A percentile compares a stretch with the other conserved stretches of the same genome.
phyloP scores from a whole-genome alignment of 2,888 invertebrate species.

The Priapulus caudatus region DNA sequence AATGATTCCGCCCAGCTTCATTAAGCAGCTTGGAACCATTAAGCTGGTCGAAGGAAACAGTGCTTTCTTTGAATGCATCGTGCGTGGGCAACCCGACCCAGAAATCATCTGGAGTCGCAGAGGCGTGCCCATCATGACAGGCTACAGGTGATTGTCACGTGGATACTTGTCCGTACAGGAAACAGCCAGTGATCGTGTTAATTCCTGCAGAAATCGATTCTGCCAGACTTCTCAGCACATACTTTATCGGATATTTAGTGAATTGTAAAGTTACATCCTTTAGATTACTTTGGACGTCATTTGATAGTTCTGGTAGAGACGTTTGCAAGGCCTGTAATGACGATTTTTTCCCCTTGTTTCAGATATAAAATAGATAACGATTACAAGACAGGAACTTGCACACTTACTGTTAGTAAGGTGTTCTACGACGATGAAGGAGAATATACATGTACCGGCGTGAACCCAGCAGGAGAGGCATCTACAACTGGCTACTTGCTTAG shows the following conservation, averaged over 20 bases:
- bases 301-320: too few relatives aligned
- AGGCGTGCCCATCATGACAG: conserved; percentile 47
- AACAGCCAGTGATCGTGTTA: too few relatives aligned
- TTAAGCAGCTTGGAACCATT: not conserved
- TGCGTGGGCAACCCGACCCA: conserved; percentile 80
- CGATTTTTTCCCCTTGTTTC: too few relatives aligned
- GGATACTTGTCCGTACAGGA: not conserved
- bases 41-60: conserved; percentile 80
- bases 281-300: too few relatives aligned
- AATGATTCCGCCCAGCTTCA: not conserved
- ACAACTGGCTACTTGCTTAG: conserved; percentile 43
- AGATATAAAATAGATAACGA: conserved; percentile 34
- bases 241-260: too few relatives aligned
- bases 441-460: conserved; percentile 85
- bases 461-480: conserved; percentile 90
- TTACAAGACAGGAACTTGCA: conserved; percentile 65
- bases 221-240: too few relatives aligned
- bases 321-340: too few relatives aligned
- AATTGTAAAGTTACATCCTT: too few relatives aligned
- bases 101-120: conserved; percentile 81
- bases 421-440: conserved; percentile 93
- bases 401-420: conserved; percentile 80
- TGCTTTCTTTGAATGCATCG: conserved; percentile 79
- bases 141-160: conserved; percentile 25
- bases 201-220: too few relatives aligned